phyloP scores from a whole-genome alignment of 1,140 invertebrate genomes.

The Cyclina sinensis region DNA sequence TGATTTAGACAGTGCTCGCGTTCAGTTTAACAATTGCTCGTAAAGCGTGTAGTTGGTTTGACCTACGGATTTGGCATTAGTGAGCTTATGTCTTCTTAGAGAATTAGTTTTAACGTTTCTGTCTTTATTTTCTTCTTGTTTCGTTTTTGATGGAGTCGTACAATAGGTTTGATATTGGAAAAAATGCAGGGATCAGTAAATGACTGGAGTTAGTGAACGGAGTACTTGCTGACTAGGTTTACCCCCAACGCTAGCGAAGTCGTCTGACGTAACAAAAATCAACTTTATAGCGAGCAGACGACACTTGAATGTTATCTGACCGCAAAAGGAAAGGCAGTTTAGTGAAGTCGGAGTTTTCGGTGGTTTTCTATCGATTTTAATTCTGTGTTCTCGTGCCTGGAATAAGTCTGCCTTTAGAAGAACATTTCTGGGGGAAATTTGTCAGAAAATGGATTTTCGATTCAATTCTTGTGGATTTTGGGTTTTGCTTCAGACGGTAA shows the following conservation, averaged over 20 bases:
- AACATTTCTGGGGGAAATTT: not conserved
- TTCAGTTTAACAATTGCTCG: no score
- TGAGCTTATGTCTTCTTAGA: no score
- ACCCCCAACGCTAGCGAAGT: not conserved
- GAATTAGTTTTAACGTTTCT: no score
- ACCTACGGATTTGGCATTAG: no score
- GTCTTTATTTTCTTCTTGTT: no score
- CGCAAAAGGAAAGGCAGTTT: conserved; percentile 8
- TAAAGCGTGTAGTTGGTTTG: no score
- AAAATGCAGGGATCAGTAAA: not conserved
- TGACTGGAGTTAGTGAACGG: not conserved
- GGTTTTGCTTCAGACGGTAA: conserved; percentile 26
- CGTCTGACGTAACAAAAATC: conserved; percentile 20
- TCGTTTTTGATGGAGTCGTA: not conserved
- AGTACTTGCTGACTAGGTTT: not conserved
- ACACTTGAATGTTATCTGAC: conserved; percentile 26
- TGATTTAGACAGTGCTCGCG: no score
- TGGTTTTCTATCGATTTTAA: not conserved
- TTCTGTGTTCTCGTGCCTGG: conserved; percentile 30
- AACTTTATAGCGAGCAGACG: conserved; percentile 6
- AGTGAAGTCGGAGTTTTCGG: not conserved
- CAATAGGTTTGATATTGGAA: not conserved
- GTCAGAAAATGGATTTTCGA: conserved; percentile 18
- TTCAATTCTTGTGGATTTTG: conserved; percentile 36
- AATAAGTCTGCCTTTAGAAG: conserved; percentile 7